Base-by-base conservation (phyloP, 2,888 invertebrate genomes). In the Furcula furcula region DNA sequence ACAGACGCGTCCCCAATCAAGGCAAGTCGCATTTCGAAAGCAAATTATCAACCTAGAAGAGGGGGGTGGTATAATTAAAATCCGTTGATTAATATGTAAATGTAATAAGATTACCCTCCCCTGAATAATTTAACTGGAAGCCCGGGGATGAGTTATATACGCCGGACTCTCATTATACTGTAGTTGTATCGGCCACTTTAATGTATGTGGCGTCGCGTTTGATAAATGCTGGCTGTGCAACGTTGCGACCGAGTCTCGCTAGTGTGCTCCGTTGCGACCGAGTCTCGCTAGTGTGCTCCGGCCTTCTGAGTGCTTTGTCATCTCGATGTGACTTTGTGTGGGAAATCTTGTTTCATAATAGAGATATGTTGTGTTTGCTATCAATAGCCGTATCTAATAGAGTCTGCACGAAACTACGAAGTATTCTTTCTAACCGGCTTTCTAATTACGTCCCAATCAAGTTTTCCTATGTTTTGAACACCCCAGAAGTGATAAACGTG, bases 11-110 rank as follows among this genome's bases (percentile, higher is more conserved):
- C 77, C 70, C 82, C 81, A 83, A 82, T 84, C 80, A 82, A 73
- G 75, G 65, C 80, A 80, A 84, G 78, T 80, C 82, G 79, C 81
- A 85, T 83, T 84, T 81, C 77, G 81, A 81, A 83, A 83, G 83
- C 83, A 81, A 86, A 86, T 86, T 86, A 85, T 83, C 82, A 82
- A 76, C 77, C 73, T 67, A 68, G 72, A 69, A 75, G 88, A 85
- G 84, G 86, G 90, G 90, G 89, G 92, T 93, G 91, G 94, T 93
- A 95, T 95, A 96, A 96, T 96, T 96, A 96, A 95, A 96, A 96
- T 95, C 95, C 95, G 95, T 95, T 96, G 95, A 96, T 96, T 96
- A 96, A 96, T 96, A 96, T 96, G 95, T 95, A 96, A 96, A 96
- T 96, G 95, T 96, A 95, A 96, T 96, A 95, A 95, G 95, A 95